A percentile compares a stretch with the other conserved stretches of the same genome.
phyloP scores from a whole-genome alignment of 2,888 invertebrate species.

The Eilema sororculum region DNA sequence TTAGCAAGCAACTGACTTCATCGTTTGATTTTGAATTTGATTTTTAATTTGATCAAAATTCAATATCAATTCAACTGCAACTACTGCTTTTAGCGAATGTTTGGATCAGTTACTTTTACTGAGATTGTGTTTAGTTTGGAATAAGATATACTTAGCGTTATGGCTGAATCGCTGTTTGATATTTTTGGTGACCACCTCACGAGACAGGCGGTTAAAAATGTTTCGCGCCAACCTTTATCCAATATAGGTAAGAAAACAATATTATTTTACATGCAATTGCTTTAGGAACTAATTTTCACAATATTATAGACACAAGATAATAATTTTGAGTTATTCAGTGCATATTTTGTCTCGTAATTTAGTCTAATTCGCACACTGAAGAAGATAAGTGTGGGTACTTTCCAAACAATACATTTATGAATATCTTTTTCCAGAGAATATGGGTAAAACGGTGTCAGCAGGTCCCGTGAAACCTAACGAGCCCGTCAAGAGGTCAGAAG shows the following conservation, averaged over 20 bases:
- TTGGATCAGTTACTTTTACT: background rate
- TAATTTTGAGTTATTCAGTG: background rate
- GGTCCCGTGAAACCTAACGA: conserved; percentile 77
- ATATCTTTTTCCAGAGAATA: conserved; percentile 67
- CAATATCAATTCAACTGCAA: background rate
- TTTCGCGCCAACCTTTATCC: conserved; percentile 73
- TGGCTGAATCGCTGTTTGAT: conserved; percentile 76
- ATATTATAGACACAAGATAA: background rate
- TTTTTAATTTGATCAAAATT: background rate
- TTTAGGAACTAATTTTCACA: background rate
- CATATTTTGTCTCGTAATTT: background rate
- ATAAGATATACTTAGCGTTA: conserved; percentile 37
- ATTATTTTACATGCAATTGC: background rate
- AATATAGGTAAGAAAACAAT: conserved; percentile 70
- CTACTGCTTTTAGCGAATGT: background rate
- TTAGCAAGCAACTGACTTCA: background rate
- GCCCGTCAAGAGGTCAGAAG: conserved; percentile 70
- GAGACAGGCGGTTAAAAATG: conserved; percentile 69
- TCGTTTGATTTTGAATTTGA: too few species aligned
- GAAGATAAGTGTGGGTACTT: conserved; percentile 1
- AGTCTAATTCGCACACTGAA: background rate
- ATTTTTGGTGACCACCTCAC: conserved; percentile 77
- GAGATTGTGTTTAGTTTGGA: background rate
- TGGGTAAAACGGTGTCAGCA: conserved; percentile 70
- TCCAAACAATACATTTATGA: background rate